Conservation (phyloP, 2,797 vertebrate species). For the Chelon auratus region DNA sequence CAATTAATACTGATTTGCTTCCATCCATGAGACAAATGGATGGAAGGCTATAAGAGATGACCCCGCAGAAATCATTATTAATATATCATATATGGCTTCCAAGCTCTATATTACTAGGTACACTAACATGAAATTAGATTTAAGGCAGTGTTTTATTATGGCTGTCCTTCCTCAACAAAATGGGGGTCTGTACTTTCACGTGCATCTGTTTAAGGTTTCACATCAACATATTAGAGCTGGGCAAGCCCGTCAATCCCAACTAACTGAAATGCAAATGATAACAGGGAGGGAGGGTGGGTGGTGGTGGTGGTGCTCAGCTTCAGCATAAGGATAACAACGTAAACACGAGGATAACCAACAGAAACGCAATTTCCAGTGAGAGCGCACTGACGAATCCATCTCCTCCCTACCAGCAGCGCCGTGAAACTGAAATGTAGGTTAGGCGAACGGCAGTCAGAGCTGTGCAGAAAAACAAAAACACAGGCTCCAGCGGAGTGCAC, state of each 20-base stretch:
- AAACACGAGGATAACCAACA: constrained; percentile 78
- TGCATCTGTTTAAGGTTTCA: constrained; percentile 44
- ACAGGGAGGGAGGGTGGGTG: constrained; percentile 21
- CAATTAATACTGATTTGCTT: background rate
- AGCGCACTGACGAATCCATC: constrained; percentile 70
- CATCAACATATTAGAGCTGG: constrained; percentile 54
- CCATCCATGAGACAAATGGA: constrained; percentile 10
- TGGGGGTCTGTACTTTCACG: constrained; percentile 50
- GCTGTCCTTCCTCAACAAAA: constrained; percentile 57
- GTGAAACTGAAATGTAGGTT: constrained; percentile 84
- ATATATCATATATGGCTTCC: background rate
- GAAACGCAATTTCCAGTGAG: constrained; percentile 67
- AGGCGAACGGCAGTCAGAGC: constrained; percentile 78
- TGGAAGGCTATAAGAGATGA: constrained; percentile 4
- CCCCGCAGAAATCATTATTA: constrained; percentile 5
- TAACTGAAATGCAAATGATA: constrained; percentile 36
- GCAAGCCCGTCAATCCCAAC: constrained; percentile 63
- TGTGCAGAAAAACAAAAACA: constrained; percentile 86
- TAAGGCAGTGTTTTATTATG: constrained; percentile 17
- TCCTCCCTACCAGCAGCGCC: constrained; percentile 73
- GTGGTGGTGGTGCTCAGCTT: constrained; percentile 46
- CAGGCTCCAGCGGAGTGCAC: constrained; percentile 75
- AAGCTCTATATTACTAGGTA: background rate
- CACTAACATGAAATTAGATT: background rate
- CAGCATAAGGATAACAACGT: constrained; percentile 70